phyloP scores from a whole-genome alignment of 2,797 vertebrate species.

The Sebastes baramenuke region DNA sequence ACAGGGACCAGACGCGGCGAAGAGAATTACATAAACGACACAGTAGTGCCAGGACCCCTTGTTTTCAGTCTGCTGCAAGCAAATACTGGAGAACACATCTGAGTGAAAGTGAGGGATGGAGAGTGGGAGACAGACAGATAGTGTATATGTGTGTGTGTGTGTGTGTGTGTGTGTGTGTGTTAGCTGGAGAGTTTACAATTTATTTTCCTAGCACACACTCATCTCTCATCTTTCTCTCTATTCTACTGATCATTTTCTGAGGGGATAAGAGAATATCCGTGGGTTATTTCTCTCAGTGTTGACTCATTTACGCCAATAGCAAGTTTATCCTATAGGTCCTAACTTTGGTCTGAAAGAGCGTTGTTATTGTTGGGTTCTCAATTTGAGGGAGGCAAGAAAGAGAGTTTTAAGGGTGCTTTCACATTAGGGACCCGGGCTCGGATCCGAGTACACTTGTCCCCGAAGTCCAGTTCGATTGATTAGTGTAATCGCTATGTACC shows the following conservation, averaged over 20 bases:
- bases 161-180: neutral
- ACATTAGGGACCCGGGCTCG: too few relatives aligned
- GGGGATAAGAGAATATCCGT: neutral
- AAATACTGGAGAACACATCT: constrained; percentile 53
- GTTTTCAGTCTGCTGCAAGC: constrained; percentile 54
- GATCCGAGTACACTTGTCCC: too few relatives aligned
- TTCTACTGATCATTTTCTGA: neutral
- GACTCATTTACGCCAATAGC: neutral
- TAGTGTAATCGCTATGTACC: too few relatives aligned
- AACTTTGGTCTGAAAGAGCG: neutral
- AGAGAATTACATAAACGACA: constrained; percentile 59
- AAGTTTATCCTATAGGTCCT: neutral
- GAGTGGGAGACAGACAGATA: constrained; percentile 34
- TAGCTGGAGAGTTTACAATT: neutral
- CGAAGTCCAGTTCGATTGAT: too few relatives aligned
- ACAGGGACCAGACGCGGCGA: constrained; percentile 46
- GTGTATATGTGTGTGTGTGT: neutral
- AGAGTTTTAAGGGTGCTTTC: neutral
- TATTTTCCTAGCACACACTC: neutral
- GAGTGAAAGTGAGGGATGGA: constrained; percentile 22
- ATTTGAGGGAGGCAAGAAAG: neutral
- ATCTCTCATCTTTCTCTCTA: neutral
- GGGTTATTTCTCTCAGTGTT: constrained; percentile 5
- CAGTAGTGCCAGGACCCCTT: constrained; percentile 46
- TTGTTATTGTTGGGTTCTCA: neutral